phyloP scores from a whole-genome alignment of 1,140 invertebrate genomes.

The Eumaeus atala region DNA sequence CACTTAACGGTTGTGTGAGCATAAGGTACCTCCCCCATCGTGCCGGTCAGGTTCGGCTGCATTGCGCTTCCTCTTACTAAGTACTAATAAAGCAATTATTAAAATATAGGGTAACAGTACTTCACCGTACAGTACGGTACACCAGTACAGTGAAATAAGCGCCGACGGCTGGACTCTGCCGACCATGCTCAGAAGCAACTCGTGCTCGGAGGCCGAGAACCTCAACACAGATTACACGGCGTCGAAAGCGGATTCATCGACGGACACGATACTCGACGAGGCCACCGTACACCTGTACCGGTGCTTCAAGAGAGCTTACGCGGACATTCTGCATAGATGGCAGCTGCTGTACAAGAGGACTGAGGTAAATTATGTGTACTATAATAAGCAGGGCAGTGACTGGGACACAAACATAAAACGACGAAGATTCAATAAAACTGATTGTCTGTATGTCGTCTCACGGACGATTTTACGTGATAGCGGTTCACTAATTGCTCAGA shows the following conservation, averaged over 20 bases:
- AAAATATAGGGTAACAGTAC: slow-evolving; percentile 78
- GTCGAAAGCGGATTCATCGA: slow-evolving; percentile 52
- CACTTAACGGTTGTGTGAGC: too few relatives aligned
- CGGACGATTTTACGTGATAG: too few relatives aligned
- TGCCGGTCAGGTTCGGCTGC: too few relatives aligned
- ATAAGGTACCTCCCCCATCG: too few relatives aligned
- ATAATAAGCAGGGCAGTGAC: not conserved
- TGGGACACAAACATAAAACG: too few relatives aligned
- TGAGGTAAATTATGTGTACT: slow-evolving; percentile 70
- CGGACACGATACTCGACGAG: slow-evolving; percentile 52
- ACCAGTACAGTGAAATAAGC: slow-evolving; percentile 84
- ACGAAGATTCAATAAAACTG: too few relatives aligned
- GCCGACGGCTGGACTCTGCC: slow-evolving; percentile 84
- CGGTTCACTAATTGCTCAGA: too few relatives aligned
- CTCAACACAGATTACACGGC: slow-evolving; percentile 53
- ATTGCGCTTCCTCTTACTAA: too few relatives aligned
- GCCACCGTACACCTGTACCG: slow-evolving; percentile 81
- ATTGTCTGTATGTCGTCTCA: too few relatives aligned
- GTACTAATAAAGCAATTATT: too few relatives aligned
- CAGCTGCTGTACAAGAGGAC: slow-evolving; percentile 87
- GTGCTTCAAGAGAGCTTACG: slow-evolving; percentile 90
- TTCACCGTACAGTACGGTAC: slow-evolving; percentile 94
- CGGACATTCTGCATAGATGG: slow-evolving; percentile 89
- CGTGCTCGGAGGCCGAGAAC: slow-evolving; percentile 90
- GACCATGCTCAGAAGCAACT: slow-evolving; percentile 84